phyloP scores from a whole-genome alignment of 2,888 invertebrate genomes.

The Macrostomum cliftonense region DNA sequence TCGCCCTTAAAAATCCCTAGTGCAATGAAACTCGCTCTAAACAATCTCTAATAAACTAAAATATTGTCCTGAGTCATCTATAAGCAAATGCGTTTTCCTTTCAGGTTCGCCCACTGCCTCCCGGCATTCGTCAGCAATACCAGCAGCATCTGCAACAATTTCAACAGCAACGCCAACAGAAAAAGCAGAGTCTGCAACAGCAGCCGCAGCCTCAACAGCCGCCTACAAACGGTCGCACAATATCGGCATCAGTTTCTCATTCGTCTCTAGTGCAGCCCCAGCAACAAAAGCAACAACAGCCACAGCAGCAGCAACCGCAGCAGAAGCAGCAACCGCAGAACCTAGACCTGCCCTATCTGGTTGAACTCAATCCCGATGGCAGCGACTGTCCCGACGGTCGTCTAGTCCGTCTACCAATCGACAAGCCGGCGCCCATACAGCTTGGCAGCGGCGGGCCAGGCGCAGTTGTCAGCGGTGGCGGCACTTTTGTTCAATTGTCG shows the following conservation, averaged over 20 bases:
- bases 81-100: too few species aligned
- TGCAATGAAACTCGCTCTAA: too few species aligned
- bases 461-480: slow-evolving; percentile 1
- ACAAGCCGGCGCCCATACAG: slow-evolving; percentile 2
- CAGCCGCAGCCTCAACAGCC: too few species aligned
- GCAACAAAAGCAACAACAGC: slow-evolving; percentile 17
- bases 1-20: too few species aligned
- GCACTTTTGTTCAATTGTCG: slow-evolving; percentile 26
- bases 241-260: background rate
- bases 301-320: background rate
- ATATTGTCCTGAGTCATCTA: too few species aligned
- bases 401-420: slow-evolving; percentile 5
- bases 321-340: slow-evolving; percentile 17
- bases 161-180: too few species aligned
- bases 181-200: too few species aligned
- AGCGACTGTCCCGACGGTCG: slow-evolving; percentile 6
- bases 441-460: background rate
- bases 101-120: background rate
- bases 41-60: too few species aligned
- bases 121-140: too few species aligned
- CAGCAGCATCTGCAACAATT: too few species aligned
- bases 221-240: too few species aligned
- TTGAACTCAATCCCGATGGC: slow-evolving; percentile 50
- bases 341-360: slow-evolving; percentile 46
- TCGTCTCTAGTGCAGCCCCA: slow-evolving; percentile 23